These are phyloP conservation scores for Sprattus sprattus DNA, from an alignment of 2,113 vertebrate genomes.

Conservation along the genomic window DNA sequence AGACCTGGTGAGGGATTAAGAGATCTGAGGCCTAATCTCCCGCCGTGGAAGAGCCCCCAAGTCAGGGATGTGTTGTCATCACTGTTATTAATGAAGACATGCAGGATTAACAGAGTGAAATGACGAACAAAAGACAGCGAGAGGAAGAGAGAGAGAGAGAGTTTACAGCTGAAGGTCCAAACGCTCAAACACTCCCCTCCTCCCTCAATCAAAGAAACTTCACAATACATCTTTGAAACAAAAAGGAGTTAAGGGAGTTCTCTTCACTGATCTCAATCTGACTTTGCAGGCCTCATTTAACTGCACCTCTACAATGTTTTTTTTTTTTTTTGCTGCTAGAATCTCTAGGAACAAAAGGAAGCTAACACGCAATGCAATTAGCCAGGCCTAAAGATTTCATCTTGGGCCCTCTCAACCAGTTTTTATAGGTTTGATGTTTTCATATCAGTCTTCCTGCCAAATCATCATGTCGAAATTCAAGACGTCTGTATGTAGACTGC, in stretches of 20 bases:
- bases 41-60: slow-evolving; percentile 53
- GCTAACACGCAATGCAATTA: not conserved
- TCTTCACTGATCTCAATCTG: not conserved
- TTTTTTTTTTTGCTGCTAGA: not conserved
- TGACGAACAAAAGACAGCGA: too few species aligned
- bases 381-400: not conserved
- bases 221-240: not conserved
- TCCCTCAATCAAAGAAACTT: not conserved
- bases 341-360: not conserved
- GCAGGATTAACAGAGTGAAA: slow-evolving; percentile 40
- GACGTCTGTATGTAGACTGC: not conserved
- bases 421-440: not conserved
- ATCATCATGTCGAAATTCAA: not conserved
- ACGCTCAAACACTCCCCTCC: too few species aligned
- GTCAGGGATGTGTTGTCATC: slow-evolving; percentile 57
- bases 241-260: not conserved
- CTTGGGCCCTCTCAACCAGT: not conserved
- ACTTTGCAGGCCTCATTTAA: not conserved
- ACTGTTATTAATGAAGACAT: slow-evolving; percentile 55
- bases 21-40: slow-evolving; percentile 56
- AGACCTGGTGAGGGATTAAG: slow-evolving; percentile 60
- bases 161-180: not conserved
- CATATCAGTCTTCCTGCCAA: not conserved
- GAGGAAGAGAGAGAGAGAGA: not conserved
- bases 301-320: not conserved